These are phyloP conservation scores for Entomobrya proxima DNA, from an alignment of 2,888 invertebrate genomes.

Conservation along the genomic window DNA sequence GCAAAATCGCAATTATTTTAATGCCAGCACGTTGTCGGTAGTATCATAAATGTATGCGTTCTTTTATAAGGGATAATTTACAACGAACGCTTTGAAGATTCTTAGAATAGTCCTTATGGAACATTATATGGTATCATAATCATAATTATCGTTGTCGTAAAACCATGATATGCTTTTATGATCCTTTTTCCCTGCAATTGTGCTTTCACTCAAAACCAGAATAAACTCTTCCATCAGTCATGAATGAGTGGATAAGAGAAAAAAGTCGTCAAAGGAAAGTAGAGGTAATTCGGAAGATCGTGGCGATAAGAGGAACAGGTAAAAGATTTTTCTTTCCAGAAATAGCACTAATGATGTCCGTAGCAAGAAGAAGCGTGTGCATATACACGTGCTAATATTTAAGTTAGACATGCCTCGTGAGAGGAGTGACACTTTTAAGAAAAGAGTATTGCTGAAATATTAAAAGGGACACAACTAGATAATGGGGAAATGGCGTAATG, in stretches of 20 bases:
- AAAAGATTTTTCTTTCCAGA: neutral
- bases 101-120: neutral
- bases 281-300: neutral
- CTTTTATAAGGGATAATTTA: too few relatives aligned
- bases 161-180: conserved; percentile 23
- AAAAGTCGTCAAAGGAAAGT: neutral
- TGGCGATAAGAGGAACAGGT: neutral
- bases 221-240: neutral
- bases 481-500: conserved; percentile 16
- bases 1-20: too few relatives aligned
- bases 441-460: neutral
- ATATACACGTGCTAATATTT: neutral
- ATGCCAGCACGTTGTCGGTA: too few relatives aligned
- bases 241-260: neutral
- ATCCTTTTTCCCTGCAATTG: conserved; percentile 1
- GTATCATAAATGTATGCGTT: too few relatives aligned
- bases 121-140: neutral
- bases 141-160: neutral
- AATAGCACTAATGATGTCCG: neutral
- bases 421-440: neutral
- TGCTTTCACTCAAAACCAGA: too few relatives aligned
- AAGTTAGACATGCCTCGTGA: neutral
- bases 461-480: conserved; percentile 10
- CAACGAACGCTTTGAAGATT: too few relatives aligned
- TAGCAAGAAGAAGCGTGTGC: neutral